Conservation (phyloP, 2,888 invertebrate species). For the Aspidiotus rigidus region DNA sequence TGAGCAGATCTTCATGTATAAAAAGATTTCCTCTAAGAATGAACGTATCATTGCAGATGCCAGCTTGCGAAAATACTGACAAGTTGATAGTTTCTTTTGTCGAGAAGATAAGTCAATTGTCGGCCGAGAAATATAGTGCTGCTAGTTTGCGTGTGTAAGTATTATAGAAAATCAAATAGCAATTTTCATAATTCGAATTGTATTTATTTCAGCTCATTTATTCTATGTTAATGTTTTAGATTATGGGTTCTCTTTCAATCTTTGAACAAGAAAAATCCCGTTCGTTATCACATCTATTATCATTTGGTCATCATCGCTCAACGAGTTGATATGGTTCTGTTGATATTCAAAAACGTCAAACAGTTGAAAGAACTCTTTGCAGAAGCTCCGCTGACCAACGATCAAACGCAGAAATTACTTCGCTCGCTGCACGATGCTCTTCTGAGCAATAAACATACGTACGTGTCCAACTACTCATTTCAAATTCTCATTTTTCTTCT, state of each 20-base stretch:
- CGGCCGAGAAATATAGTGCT: constrained; percentile 66
- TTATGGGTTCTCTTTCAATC: constrained; percentile 89
- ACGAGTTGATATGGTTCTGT: constrained; percentile 72
- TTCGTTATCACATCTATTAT: constrained; percentile 87
- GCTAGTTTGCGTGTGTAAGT: constrained; percentile 79
- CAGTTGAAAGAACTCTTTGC: constrained; percentile 72
- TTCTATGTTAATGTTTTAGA: constrained; percentile 46
- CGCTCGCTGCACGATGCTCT: constrained; percentile 79
- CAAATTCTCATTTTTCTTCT: background rate
- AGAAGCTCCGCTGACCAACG: constrained; percentile 69
- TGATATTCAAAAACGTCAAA: constrained; percentile 75
- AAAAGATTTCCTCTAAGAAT: too few relatives aligned
- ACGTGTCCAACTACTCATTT: constrained; percentile 32
- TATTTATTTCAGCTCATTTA: background rate
- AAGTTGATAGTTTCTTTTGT: constrained; percentile 83
- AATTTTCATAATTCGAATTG: background rate
- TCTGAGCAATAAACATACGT: constrained; percentile 79
- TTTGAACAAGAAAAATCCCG: constrained; percentile 68
- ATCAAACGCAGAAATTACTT: constrained; percentile 84
- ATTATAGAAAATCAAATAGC: constrained; percentile 7
- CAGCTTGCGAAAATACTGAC: constrained; percentile 72
- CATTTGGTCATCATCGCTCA: constrained; percentile 82
- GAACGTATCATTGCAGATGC: constrained; percentile 19
- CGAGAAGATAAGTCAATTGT: constrained; percentile 82
- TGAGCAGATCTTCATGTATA: too few relatives aligned